phyloP scores from a whole-genome alignment of 2,113 vertebrate species.

The Cyanocitta stelleri region DNA sequence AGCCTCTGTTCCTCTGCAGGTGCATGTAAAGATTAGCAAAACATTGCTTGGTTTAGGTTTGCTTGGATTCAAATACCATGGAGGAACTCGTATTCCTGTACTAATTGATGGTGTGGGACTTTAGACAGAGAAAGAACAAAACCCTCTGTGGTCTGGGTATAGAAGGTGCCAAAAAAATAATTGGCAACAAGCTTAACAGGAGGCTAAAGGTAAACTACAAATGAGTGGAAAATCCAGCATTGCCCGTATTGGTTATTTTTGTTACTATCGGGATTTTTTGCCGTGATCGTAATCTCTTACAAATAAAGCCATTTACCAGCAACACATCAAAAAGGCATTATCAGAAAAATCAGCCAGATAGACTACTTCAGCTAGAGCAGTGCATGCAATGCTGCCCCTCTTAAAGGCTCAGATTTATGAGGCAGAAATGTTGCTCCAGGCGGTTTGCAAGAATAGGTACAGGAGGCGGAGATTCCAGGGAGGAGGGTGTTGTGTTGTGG shows the following conservation, averaged over 20 bases:
- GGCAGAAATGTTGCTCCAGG: conserved; percentile 5
- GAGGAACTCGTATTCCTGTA: background rate
- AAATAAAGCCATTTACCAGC: conserved; percentile 10
- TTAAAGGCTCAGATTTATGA: conserved; percentile 18
- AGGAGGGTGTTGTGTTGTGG: background rate
- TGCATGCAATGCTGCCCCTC: background rate
- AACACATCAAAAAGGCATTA: background rate
- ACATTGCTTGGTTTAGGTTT: background rate
- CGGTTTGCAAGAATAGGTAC: conserved; percentile 35
- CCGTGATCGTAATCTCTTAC: background rate
- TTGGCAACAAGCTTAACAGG: background rate
- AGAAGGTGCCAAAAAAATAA: background rate
- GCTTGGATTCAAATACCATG: background rate
- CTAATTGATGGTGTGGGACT: background rate
- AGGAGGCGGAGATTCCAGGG: background rate
- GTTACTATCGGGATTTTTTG: background rate
- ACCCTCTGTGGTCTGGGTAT: background rate
- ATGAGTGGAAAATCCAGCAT: background rate
- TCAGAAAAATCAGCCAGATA: background rate
- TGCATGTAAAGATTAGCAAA: background rate
- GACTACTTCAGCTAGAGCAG: background rate
- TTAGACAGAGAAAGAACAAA: background rate
- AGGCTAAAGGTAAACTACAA: background rate
- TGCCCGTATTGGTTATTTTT: background rate
- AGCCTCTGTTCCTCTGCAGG: background rate